phyloP scores from a whole-genome alignment of 2,113 vertebrate genomes.

The Lasiurus cinereus region DNA sequence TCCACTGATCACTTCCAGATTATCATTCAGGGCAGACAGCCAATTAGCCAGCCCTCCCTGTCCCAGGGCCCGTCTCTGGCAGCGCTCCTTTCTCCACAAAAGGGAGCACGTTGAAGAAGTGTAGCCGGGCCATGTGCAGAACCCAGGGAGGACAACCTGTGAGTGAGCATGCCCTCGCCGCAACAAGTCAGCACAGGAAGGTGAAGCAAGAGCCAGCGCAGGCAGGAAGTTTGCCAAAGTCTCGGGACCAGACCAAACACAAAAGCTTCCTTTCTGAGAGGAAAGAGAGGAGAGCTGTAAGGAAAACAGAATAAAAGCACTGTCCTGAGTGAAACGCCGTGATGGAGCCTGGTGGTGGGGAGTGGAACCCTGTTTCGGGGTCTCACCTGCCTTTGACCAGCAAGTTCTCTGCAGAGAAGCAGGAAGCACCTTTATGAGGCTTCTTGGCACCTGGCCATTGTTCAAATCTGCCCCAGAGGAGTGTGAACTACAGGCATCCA shows the following conservation, averaged over 20 bases:
- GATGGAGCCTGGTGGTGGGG: background rate
- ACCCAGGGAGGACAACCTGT: background rate
- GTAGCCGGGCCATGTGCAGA: slow-evolving; percentile 1
- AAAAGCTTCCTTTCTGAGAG: slow-evolving; percentile 65
- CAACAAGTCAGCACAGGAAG: slow-evolving; percentile 49
- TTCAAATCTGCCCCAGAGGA: background rate
- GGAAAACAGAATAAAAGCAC: slow-evolving; percentile 12
- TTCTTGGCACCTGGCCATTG: background rate
- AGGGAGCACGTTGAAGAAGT: slow-evolving; percentile 54
- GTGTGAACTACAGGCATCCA: background rate
- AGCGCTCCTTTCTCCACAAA: slow-evolving; percentile 48
- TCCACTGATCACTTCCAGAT: slow-evolving; percentile 85
- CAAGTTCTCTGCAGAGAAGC: background rate
- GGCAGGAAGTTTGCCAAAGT: slow-evolving; percentile 61
- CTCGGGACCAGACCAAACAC: slow-evolving; percentile 42
- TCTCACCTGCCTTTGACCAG: background rate
- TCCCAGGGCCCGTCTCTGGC: slow-evolving; percentile 58
- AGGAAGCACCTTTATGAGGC: background rate
- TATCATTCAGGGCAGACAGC: slow-evolving; percentile 74
- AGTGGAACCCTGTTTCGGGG: background rate
- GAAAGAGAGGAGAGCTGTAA: slow-evolving; percentile 27
- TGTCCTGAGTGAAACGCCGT: background rate
- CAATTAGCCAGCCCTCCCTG: slow-evolving; percentile 73
- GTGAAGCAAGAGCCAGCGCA: background rate
- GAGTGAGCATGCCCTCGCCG: background rate